These are phyloP conservation scores for Megaceryle maxima DNA, from an alignment of 2,113 vertebrate genomes.

Conservation along the genomic window DNA sequence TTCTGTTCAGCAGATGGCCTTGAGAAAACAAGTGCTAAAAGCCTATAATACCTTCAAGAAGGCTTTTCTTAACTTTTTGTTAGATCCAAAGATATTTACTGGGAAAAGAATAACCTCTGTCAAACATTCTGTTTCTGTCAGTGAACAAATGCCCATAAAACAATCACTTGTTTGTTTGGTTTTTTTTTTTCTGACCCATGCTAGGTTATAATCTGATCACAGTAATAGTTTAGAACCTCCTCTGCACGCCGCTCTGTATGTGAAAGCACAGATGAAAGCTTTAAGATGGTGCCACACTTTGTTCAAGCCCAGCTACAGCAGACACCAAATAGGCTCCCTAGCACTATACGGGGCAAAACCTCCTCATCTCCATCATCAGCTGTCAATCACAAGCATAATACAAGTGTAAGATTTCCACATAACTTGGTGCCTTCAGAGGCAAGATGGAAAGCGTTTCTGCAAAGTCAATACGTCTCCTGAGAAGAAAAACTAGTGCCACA, in stretches of 20 bases:
- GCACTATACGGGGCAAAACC: conserved; percentile 12
- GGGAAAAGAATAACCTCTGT: background rate
- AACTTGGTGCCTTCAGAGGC: background rate
- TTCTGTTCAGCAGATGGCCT: background rate
- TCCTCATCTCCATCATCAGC: background rate
- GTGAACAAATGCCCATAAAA: background rate
- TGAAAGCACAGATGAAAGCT: background rate
- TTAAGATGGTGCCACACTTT: background rate
- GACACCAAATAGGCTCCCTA: background rate
- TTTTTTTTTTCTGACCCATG: background rate
- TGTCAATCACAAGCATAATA: background rate
- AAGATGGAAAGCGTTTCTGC: background rate
- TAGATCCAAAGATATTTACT: background rate
- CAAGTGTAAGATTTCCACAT: background rate
- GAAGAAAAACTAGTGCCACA: conserved; percentile 1
- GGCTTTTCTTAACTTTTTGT: background rate
- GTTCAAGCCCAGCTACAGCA: background rate
- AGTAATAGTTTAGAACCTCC: background rate
- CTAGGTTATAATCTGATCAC: background rate
- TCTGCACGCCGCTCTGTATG: background rate
- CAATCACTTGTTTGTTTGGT: background rate
- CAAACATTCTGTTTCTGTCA: background rate
- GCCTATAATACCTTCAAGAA: background rate
- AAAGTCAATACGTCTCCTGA: conserved; percentile 19
- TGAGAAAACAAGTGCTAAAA: background rate